Evolutionary conservation across 2,113 vertebrate species (phyloP), one percentile per base, ranked within the genome.

Genomic region (Coreoperca whiteheadi): DNA sequence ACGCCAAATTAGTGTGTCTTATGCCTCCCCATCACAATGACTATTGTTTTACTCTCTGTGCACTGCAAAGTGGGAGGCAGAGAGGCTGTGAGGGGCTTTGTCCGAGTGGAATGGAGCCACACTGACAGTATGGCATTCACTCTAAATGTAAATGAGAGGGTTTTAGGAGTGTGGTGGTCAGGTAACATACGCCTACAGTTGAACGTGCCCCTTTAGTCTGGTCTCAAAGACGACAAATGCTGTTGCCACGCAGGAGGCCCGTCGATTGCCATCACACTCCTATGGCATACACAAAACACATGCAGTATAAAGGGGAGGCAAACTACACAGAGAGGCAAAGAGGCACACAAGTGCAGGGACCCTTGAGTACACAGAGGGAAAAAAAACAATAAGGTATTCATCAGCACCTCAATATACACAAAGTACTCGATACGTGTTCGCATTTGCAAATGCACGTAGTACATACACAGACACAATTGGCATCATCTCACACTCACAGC

Each of bases 131-230:
- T 90, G 88, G 91, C 88, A 94, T 94, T 95, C 95, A 95, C 94
- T 96, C 95, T 96, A 96, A 96, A 96, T 96, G 95, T 93, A 95
- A 96, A 96, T 96, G 92, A 95, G 94, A 87, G 68, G 83, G 88
- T 88, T 92, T 95, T 90, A 91, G 89, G 81, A 89, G 87, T 81
- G 85, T 76, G 85, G 70, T 84, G 93, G 93, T 90, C 93, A 91
- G 89, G 93, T 94, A 90, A 91, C 90, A 91, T 86, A 86, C 76
- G 73, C 73, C 85, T 79, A 81, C 81, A 78, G 87, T 84, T 83
- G 85, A 86, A 85, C 73, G 70, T 87, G 66, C 85, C 83, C 75
- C 84, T 86, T 88, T 81, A 75, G 83, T 89, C 85, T 80, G 78
- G 16, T 84, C 83, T 86, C 72, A 76, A 87, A 88, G 82, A 91